Conservation (phyloP, 2,797 vertebrate species). For the Coendou prehensilis region DNA sequence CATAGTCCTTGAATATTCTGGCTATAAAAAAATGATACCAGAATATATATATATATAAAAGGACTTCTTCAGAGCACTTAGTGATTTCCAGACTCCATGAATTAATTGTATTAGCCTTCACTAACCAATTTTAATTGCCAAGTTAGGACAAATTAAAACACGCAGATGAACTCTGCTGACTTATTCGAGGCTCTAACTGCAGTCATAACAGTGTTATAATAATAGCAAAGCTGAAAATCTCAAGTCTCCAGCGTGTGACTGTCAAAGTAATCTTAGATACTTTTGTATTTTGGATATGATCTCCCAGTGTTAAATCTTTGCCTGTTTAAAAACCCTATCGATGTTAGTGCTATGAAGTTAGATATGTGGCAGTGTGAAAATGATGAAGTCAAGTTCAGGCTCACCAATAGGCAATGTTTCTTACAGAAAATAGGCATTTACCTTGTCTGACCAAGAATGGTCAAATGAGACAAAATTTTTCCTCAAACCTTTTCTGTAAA, state of each 20-base stretch:
- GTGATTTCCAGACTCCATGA: not conserved
- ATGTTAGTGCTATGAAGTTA: not conserved
- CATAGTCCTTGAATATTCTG: not conserved
- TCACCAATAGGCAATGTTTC: not conserved
- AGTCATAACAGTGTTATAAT: not conserved
- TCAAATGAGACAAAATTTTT: not conserved
- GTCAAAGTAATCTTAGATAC: conserved; percentile 13
- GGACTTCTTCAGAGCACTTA: not conserved
- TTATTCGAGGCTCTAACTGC: not conserved
- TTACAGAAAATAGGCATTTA: not conserved
- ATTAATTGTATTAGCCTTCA: not conserved
- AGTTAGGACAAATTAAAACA: not conserved
- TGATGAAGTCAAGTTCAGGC: conserved; percentile 20
- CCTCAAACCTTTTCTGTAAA: conserved; percentile 12
- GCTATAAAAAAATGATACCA: not conserved
- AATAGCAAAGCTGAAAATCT: conserved; percentile 40
- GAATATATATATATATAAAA: not conserved
- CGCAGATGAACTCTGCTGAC: not conserved
- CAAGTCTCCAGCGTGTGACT: not conserved
- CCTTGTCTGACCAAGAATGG: not conserved
- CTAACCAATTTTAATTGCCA: not conserved
- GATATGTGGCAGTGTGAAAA: not conserved
- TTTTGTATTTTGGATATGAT: conserved; percentile 35
- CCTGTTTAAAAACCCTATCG: conserved; percentile 9
- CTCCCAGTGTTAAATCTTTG: not conserved